Conservation (phyloP, 1,140 invertebrate genomes). For the Drosophila bocqueti region DNA sequence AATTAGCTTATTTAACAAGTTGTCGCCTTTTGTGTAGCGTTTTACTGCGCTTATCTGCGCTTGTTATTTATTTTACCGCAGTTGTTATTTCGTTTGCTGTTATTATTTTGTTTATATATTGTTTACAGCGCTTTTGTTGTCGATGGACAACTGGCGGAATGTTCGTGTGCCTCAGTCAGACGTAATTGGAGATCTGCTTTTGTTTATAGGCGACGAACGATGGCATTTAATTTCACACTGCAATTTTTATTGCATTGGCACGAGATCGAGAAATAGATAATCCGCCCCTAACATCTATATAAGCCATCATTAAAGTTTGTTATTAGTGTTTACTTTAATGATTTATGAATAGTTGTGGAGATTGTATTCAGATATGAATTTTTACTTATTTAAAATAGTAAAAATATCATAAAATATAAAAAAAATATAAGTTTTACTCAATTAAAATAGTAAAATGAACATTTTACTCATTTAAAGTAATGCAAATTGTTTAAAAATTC, state of each 20-base stretch:
- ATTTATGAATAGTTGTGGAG: neutral
- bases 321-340: conserved; percentile 13
- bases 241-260: conserved; percentile 8
- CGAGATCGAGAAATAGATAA: conserved; percentile 30
- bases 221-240: conserved; percentile 45
- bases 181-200: conserved; percentile 47
- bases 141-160: neutral
- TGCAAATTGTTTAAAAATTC: neutral
- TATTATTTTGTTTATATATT: conserved; percentile 40
- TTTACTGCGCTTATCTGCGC: conserved; percentile 37
- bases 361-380: neutral
- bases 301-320: conserved; percentile 20
- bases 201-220: conserved; percentile 50
- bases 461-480: too few relatives aligned
- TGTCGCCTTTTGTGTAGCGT: conserved; percentile 36
- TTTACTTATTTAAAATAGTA: neutral
- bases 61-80: conserved; percentile 11
- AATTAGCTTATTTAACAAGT: conserved; percentile 55
- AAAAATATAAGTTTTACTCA: neutral
- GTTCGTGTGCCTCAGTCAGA: conserved; percentile 28
- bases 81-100: conserved; percentile 25
- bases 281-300: conserved; percentile 17
- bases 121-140: conserved; percentile 41
- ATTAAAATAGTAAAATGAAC: too few relatives aligned
- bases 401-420: neutral